Evolutionary conservation across 2,888 invertebrate species (phyloP), one percentile per base, ranked within the genome.

Genomic region (Imbricaverruca yamaguchii): DNA sequence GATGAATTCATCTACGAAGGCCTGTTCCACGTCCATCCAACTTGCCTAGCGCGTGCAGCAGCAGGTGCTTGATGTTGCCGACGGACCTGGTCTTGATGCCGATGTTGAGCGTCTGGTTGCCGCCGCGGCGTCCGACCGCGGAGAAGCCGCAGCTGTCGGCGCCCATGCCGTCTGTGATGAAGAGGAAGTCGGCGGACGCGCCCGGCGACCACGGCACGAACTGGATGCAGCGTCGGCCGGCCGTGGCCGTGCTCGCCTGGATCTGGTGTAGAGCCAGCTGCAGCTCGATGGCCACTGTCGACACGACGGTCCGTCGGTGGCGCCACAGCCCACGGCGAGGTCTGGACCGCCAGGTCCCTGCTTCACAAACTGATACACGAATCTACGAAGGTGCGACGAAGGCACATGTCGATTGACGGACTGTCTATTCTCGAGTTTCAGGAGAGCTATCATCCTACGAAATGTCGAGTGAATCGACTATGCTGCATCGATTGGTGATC

Each of bases 11-110:
- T 4, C 39, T 39, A 39, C 39, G 39, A 39, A 39, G 39, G 39
- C 39, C 39, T 39, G 39, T 39, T 39, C 39, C 39, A 1, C 39
- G 39, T 39, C 39, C 39, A 39, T 1, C 39, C 39, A 13, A 18
- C 80, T 56, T 81, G 82, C 83, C 83, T 12, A 83, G 80, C 1
- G 82, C 79, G 59, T 83, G 83, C 82, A 83, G 80, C 56, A 83
- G 57, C 56, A 82, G 81, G 80, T 83, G 83, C 67, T 82, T 82
- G 53, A 82, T 79, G 25, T 81, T 65, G n/a, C 83, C 83, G 11
- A 57, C 18, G 80, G 82, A 74, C 21, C 63, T 81, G 65, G 56
- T n/a, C 0, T 61, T 65, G 7, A 57, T 59, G 53, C 67, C 63
- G 25, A 83, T 77, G 12, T 81, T 82, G 39, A 83, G 59, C 56